Evolutionary conservation across 2,113 vertebrate genomes (phyloP).

Genomic region (Dolichallabes microphthalmus): DNA sequence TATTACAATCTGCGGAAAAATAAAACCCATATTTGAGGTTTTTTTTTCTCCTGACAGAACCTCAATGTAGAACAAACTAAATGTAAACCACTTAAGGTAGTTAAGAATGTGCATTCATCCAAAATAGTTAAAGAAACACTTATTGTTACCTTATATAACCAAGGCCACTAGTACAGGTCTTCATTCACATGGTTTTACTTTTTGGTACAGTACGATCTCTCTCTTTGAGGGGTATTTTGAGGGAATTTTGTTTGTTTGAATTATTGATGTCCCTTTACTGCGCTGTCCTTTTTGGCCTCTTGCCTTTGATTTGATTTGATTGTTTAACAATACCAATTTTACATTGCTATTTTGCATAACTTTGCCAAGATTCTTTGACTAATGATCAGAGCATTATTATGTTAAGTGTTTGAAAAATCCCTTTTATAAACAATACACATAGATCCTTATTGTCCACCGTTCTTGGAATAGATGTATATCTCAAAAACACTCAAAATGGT

Average conservation of each 20-base stretch:
- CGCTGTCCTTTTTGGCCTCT: not conserved
- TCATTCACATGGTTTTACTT: not conserved
- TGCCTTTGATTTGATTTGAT: not conserved
- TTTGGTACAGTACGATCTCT: not conserved
- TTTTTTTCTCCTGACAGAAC: not conserved
- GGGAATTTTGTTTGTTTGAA: conserved; percentile 14
- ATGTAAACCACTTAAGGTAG: no score
- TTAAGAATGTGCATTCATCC: not conserved
- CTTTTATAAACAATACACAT: not conserved
- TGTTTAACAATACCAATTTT: not conserved
- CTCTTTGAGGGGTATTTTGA: conserved; percentile 32
- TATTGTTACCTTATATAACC: not conserved
- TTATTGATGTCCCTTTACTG: not conserved
- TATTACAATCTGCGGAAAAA: conserved; percentile 19
- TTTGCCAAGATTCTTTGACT: not conserved
- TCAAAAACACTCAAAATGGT: not conserved
- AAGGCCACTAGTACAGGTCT: not conserved
- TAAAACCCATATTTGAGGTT: not conserved
- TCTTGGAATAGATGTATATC: not conserved
- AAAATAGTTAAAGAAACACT: not conserved
- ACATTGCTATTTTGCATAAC: not conserved
- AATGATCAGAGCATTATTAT: not conserved
- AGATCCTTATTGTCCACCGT: not conserved
- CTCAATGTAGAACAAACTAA: not conserved
- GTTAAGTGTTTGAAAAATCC: not conserved